These are phyloP conservation scores for Leptoteleia sp. DNA, from an alignment of 1,140 invertebrate species.

Conservation along the genomic window DNA sequence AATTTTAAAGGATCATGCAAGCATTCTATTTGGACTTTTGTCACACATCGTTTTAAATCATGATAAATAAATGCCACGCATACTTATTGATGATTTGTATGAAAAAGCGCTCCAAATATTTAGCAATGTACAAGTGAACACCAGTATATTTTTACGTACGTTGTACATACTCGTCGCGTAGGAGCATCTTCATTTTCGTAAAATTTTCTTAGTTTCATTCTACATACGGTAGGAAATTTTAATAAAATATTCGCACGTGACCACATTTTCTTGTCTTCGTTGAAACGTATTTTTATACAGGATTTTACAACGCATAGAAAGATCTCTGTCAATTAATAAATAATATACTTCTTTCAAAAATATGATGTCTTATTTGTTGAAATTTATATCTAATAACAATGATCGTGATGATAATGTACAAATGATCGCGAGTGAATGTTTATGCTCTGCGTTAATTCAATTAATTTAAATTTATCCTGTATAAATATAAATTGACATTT, in stretches of 20 bases:
- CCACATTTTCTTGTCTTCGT: constrained; percentile 37
- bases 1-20: constrained; percentile 66
- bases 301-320: constrained; percentile 24
- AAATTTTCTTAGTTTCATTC: constrained; percentile 42
- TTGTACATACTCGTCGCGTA: constrained; percentile 25
- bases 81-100: constrained; percentile 58
- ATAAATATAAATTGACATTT: constrained; percentile 24
- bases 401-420: constrained; percentile 29
- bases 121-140: constrained; percentile 54
- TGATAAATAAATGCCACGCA: constrained; percentile 56
- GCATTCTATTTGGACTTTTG: constrained; percentile 57
- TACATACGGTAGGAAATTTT: constrained; percentile 61
- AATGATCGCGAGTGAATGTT: constrained; percentile 32
- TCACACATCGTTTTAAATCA: constrained; percentile 48
- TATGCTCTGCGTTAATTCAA: neutral
- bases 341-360: constrained; percentile 29
- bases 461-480: constrained; percentile 30
- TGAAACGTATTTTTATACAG: constrained; percentile 46
- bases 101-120: constrained; percentile 56
- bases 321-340: constrained; percentile 9
- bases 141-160: constrained; percentile 39
- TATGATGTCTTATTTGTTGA: constrained; percentile 15
- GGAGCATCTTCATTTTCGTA: constrained; percentile 33
- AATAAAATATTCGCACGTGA: constrained; percentile 61
- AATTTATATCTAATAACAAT: constrained; percentile 27